These are phyloP conservation scores for Sesia apiformis DNA, from an alignment of 2,888 invertebrate genomes.

Conservation along the genomic window DNA sequence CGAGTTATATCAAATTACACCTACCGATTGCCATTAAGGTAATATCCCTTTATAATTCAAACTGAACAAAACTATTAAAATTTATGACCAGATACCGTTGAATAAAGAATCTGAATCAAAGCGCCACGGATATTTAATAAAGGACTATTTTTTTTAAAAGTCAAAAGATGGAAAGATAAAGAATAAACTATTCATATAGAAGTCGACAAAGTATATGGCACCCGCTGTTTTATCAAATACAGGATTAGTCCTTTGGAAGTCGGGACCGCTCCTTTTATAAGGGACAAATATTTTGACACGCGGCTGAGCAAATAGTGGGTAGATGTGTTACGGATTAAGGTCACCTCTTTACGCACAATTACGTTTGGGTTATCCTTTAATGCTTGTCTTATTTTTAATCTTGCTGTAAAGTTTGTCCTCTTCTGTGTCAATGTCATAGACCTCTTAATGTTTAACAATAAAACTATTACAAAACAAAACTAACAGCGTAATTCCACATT, in stretches of 20 bases:
- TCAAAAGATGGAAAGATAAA: slow-evolving; percentile 61
- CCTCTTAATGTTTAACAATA: too few species aligned
- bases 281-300: slow-evolving; percentile 66
- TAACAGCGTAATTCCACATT: too few species aligned
- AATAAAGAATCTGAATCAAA: slow-evolving; percentile 68
- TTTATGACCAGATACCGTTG: slow-evolving; percentile 66
- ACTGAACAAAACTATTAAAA: slow-evolving; percentile 64
- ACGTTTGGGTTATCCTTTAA: too few species aligned
- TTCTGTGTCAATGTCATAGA: too few species aligned
- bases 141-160: slow-evolving; percentile 42
- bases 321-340: slow-evolving; percentile 39
- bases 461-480: too few species aligned
- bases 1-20: slow-evolving; percentile 65
- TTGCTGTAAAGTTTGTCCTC: too few species aligned
- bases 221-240: slow-evolving; percentile 71
- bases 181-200: slow-evolving; percentile 54
- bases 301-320: slow-evolving; percentile 46
- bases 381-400: too few species aligned
- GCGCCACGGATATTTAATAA: slow-evolving; percentile 60
- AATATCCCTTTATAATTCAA: slow-evolving; percentile 69
- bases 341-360: slow-evolving; percentile 1
- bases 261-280: slow-evolving; percentile 43
- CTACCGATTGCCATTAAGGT: slow-evolving; percentile 71
- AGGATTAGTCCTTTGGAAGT: slow-evolving; percentile 56
- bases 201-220: slow-evolving; percentile 39